Evolutionary conservation across 1,140 invertebrate species (phyloP).

Genomic region (Drosophila elegans): DNA sequence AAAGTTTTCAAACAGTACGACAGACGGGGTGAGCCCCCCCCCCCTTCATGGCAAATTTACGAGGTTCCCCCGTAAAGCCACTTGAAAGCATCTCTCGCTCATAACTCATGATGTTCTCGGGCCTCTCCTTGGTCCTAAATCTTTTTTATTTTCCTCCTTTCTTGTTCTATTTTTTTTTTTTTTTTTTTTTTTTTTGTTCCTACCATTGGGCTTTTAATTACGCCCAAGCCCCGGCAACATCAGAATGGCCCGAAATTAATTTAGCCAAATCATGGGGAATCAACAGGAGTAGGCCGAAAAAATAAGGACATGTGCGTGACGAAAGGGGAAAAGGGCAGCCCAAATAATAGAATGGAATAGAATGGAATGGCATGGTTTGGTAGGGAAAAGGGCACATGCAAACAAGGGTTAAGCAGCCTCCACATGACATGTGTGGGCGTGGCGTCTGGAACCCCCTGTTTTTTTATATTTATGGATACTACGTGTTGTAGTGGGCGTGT

Average conservation of each 20-base stretch:
- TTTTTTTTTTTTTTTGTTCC: constrained; percentile 28
- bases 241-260: constrained; percentile 38
- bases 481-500: constrained; percentile 80
- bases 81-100: constrained; percentile 22
- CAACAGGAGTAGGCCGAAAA: constrained; percentile 15
- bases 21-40: constrained; percentile 4
- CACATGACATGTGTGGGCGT: constrained; percentile 44
- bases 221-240: constrained; percentile 23
- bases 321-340: constrained; percentile 18
- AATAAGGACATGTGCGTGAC: constrained; percentile 49
- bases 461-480: constrained; percentile 76
- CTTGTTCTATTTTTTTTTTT: constrained; percentile 7
- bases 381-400: constrained; percentile 13
- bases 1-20: constrained; percentile 27
- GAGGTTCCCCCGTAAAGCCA: constrained; percentile 3
- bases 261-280: constrained; percentile 51
- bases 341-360: constrained; percentile 34
- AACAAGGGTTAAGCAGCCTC: constrained; percentile 54
- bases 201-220: constrained; percentile 46
- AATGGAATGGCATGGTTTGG: neutral
- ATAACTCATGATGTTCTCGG: constrained; percentile 45
- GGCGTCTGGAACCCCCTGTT: constrained; percentile 5
- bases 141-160: constrained; percentile 5
- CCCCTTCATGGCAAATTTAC: constrained; percentile 24
- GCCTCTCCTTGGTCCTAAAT: constrained; percentile 19